Percentiles rank a stretch among this genome's conserved stretches.
phyloP scores from a whole-genome alignment of 2,113 vertebrate species.

The Vombatus ursinus region DNA sequence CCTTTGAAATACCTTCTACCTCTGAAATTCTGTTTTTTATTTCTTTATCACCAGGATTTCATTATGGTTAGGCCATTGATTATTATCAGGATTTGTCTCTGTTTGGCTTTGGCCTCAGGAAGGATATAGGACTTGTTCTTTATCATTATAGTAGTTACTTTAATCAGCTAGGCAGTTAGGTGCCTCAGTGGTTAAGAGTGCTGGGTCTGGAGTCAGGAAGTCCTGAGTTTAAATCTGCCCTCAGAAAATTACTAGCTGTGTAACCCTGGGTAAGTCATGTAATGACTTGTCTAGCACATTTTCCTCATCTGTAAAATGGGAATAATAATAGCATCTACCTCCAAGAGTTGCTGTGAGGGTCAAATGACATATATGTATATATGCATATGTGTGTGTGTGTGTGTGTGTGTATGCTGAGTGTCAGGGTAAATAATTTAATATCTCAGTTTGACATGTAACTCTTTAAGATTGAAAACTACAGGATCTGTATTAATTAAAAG shows the following conservation, averaged over 20 bases:
- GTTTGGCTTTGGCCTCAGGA: background rate
- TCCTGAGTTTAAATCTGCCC: background rate
- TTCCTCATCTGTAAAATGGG: slow-evolving; percentile 33
- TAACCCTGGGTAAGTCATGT: background rate
- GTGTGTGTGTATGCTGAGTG: too few relatives aligned
- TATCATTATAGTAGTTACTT: background rate
- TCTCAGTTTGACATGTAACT: background rate
- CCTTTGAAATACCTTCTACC: background rate
- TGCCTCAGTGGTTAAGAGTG: background rate
- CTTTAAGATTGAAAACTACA: background rate
- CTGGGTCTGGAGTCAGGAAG: background rate
- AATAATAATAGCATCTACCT: background rate
- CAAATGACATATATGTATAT: background rate
- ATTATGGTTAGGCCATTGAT: background rate
- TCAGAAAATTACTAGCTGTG: background rate
- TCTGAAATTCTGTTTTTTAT: background rate
- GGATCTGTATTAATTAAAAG: background rate
- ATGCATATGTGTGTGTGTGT: background rate
- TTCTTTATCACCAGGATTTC: background rate
- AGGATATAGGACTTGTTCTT: background rate
- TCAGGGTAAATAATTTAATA: background rate
- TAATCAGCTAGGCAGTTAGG: background rate
- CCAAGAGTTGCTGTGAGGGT: background rate
- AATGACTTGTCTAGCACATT: background rate
- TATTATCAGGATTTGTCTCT: background rate